Base-by-base conservation (phyloP, 2,113 vertebrate species). In the Rhabdornis inornatus region DNA sequence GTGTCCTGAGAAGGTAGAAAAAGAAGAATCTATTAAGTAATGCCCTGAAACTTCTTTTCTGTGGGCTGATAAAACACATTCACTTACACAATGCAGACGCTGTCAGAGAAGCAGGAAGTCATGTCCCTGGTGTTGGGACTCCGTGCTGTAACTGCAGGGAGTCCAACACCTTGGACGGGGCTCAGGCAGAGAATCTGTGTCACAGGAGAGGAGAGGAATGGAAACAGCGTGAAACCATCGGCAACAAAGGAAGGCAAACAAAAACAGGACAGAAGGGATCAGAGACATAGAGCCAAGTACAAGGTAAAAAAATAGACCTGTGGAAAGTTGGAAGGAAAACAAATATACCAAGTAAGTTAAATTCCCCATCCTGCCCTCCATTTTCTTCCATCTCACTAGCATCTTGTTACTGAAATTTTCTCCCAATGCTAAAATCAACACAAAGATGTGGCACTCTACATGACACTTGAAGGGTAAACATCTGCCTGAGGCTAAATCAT, bases 241-340 rank as follows among this genome's bases (percentile, higher is more conserved):
- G 63, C 49, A 94, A 85, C 94, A 96, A 96, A 96, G 94, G 90
- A 80, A 93, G 82, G 83, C 0, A 7, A 95, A 95, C 83, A 92
- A 95, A 93, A 90, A 23, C 88, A 86, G 92, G 96, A 95, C 96
- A 96, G 95, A 95, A 63, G 45, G 92, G 79, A 94, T 86, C 55
- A 35, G 63, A 76, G 75, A 95, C 53, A 64, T 3, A 39, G 45
- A 86, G 92, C 90, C 92, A 94, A 95, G 79, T 69, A 80, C 50
- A 76, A 92, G n/a, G 63, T 44, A 91, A 81, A 87, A 88, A 91
- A 92, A 17, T 0, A 95, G 65, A 92, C 33, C 42, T 35, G 49
- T 76, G 55, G 40, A 88, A 94, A 96, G 40, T 88, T 82, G 63
- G n/a, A 93, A 85, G n/a, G n/a, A 86, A 95, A 95, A 80, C 63